These are phyloP conservation scores for Entomobrya proxima DNA, from an alignment of 2,888 invertebrate genomes.

Conservation along the genomic window DNA sequence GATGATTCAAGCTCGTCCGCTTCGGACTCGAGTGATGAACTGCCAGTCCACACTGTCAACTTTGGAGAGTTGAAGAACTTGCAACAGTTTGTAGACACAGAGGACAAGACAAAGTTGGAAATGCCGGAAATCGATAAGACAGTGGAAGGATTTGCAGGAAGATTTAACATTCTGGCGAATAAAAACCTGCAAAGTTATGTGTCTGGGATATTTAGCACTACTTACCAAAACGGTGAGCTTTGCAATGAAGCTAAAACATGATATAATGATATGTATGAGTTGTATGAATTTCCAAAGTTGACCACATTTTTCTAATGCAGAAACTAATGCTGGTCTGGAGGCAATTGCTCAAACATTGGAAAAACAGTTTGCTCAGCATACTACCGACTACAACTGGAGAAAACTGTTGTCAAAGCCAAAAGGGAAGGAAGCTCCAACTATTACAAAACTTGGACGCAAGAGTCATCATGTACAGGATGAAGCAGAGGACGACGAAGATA, in stretches of 20 bases:
- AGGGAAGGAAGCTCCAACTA: not conserved
- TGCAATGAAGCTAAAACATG: not conserved
- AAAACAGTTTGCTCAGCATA: constrained; percentile 43
- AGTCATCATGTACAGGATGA: too few relatives aligned
- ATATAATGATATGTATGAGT: not conserved
- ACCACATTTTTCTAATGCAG: not conserved
- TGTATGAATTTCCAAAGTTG: not conserved
- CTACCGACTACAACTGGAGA: constrained; percentile 43
- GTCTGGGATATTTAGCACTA: constrained; percentile 35
- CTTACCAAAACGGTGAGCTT: constrained; percentile 42
- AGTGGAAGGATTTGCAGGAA: constrained; percentile 40
- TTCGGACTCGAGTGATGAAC: not conserved
- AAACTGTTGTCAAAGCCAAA: constrained; percentile 32
- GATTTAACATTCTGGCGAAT: constrained; percentile 47
- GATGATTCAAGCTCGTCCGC: not conserved
- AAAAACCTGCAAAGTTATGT: constrained; percentile 25
- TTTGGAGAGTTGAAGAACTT: constrained; percentile 28
- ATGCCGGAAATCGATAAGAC: not conserved
- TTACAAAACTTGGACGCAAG: too few relatives aligned
- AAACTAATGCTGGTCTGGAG: constrained; percentile 37
- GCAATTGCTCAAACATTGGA: constrained; percentile 35
- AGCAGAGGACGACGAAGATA: not conserved
- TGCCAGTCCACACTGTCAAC: constrained; percentile 15
- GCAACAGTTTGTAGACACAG: constrained; percentile 24
- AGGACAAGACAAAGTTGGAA: constrained; percentile 5